Percentiles rank a stretch among this genome's conserved stretches.
Conservation (phyloP, 2,113 vertebrate species). For the Oophaga pumilio region DNA sequence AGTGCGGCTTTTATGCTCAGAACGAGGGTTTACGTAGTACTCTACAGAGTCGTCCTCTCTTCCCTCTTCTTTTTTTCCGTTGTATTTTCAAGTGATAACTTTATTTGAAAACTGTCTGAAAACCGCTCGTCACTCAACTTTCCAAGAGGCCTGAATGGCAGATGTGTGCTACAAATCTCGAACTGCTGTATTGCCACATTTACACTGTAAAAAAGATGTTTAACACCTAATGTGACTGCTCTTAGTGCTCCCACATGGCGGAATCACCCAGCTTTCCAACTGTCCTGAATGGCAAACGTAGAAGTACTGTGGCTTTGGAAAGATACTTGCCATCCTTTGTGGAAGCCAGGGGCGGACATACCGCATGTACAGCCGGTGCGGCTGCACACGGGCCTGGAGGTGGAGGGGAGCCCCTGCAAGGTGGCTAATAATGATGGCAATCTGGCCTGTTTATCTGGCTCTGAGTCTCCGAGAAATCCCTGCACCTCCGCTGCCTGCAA, state of each 20-base stretch:
- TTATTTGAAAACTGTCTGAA: no score
- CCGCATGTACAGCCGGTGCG: no score
- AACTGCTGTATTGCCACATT: not conserved
- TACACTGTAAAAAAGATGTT: not conserved
- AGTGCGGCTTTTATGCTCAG: not conserved
- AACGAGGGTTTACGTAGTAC: not conserved
- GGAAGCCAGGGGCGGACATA: no score
- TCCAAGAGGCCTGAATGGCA: not conserved
- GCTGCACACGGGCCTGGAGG: no score
- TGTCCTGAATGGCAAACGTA: not conserved
- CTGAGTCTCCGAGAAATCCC: no score
- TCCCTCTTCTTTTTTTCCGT: not conserved
- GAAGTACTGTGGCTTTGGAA: not conserved
- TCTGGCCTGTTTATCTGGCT: no score
- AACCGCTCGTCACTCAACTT: not conserved
- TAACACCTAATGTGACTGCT: not conserved
- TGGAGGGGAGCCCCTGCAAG: no score
- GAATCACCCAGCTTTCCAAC: not conserved
- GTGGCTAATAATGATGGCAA: no score
- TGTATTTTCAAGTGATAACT: not conserved
- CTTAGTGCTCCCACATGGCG: not conserved
- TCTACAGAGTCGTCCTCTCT: not conserved
- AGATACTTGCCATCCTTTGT: no score
- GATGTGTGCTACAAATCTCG: not conserved
- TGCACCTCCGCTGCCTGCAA: no score